A percentile compares a stretch with the other conserved stretches of the same genome.
phyloP scores from a whole-genome alignment of 2,113 vertebrate genomes.

The Chaetops frenatus region DNA sequence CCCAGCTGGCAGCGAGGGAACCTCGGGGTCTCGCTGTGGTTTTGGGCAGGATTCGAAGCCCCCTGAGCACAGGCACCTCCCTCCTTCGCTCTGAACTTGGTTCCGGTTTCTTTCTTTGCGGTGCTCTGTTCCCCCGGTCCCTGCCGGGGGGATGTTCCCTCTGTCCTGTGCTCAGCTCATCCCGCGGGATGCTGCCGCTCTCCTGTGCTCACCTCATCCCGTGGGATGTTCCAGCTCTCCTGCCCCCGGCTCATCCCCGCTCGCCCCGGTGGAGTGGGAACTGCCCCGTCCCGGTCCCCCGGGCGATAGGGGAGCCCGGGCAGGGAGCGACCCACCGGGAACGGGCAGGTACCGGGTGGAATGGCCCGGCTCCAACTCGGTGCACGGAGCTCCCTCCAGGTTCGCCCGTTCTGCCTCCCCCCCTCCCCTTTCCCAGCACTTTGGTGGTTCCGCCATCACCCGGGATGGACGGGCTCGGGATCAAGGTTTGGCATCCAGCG shows the following conservation, averaged over 20 bases:
- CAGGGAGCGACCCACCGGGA: neutral
- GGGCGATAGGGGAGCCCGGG: neutral
- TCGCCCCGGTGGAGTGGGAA: rapidly evolving
- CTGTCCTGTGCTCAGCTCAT: neutral
- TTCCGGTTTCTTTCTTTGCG: neutral
- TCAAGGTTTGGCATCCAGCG: neutral
- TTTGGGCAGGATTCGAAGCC: rapidly evolving
- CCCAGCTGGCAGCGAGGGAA: neutral
- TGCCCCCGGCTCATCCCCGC: neutral
- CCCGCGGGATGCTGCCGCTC: neutral
- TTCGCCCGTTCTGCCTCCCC: neutral
- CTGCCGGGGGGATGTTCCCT: rapidly evolving
- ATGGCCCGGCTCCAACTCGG: neutral
- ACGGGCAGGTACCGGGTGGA: neutral
- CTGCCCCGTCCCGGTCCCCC: neutral
- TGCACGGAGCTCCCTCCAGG: neutral
- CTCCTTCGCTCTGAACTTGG: neutral
- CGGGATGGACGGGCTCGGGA: neutral
- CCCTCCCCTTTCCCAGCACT: neutral
- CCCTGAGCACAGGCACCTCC: neutral
- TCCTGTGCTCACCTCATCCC: neutral
- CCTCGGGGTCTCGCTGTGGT: neutral
- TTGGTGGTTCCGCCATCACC: neutral
- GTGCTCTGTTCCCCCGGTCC: rapidly evolving
- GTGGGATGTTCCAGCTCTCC: neutral